These are phyloP conservation scores for Brachyrhaphis roseni DNA, from an alignment of 2,797 vertebrate species.

Conservation along the genomic window DNA sequence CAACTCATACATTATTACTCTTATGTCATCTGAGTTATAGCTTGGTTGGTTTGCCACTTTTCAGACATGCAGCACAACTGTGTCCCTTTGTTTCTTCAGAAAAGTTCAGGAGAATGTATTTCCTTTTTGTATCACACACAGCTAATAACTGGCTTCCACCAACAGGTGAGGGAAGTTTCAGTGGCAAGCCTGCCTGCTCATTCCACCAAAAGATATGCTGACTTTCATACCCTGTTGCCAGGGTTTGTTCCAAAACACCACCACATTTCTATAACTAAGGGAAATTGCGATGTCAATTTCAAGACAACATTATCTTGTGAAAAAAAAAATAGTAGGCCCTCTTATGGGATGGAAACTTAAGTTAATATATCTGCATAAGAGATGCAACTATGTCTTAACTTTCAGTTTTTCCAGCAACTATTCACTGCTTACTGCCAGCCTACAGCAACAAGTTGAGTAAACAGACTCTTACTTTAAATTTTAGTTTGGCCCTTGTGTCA, in stretches of 20 bases:
- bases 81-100: not conserved
- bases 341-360: not conserved
- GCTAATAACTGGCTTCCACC: not conserved
- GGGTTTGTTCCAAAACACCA: not conserved
- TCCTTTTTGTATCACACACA: not conserved
- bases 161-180: not conserved
- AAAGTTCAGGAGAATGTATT: not conserved
- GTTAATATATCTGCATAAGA: not conserved
- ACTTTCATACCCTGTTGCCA: not conserved
- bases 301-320: not conserved
- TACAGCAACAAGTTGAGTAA: not conserved
- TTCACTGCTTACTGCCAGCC: not conserved
- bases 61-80: not conserved
- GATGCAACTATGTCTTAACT: not conserved
- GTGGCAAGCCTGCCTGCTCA: not conserved
- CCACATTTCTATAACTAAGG: not conserved
- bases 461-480: not conserved
- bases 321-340: not conserved
- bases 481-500: not conserved
- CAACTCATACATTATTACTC: not conserved
- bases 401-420: not conserved
- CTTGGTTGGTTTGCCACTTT: not conserved
- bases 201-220: not conserved
- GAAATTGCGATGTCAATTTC: not conserved
- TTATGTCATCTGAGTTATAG: not conserved